Conservation (phyloP, 1,140 invertebrate genomes). For the Caenorhabditis inopinata region DNA sequence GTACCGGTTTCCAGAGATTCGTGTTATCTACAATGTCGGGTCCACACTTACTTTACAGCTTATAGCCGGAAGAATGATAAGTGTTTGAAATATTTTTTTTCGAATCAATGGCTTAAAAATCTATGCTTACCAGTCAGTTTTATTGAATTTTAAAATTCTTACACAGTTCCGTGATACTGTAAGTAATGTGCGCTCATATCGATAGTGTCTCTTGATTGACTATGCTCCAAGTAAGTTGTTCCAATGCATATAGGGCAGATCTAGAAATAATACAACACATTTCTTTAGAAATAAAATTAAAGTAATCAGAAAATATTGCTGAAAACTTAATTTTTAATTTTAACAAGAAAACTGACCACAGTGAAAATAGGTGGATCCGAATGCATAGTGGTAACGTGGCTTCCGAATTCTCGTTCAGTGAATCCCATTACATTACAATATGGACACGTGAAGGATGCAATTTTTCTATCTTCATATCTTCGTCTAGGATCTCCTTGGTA, state of each 20-base stretch:
- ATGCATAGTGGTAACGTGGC: neutral
- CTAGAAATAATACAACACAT: too few relatives aligned
- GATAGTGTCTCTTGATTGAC: neutral
- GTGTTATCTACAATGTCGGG: too few relatives aligned
- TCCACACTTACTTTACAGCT: too few relatives aligned
- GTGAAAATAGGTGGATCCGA: neutral
- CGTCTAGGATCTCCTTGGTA: conserved; percentile 34
- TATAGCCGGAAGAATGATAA: too few relatives aligned
- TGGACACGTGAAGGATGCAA: conserved; percentile 37
- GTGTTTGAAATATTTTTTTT: too few relatives aligned
- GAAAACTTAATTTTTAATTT: too few relatives aligned
- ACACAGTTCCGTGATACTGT: neutral
- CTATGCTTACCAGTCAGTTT: too few relatives aligned
- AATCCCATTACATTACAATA: conserved; percentile 33
- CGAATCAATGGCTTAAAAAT: too few relatives aligned
- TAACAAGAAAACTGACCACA: neutral
- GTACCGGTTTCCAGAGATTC: too few relatives aligned
- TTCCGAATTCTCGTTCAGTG: neutral
- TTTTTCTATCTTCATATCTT: conserved; percentile 31
- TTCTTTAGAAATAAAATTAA: too few relatives aligned
- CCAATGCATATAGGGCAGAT: conserved; percentile 38
- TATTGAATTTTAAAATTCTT: too few relatives aligned
- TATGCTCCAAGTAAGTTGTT: conserved; percentile 7
- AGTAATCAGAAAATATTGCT: too few relatives aligned
- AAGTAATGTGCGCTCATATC: neutral